Evolutionary conservation across 1,140 invertebrate species (phyloP), one percentile per base, ranked within the genome.

Genomic region (Nymphalis io): DNA sequence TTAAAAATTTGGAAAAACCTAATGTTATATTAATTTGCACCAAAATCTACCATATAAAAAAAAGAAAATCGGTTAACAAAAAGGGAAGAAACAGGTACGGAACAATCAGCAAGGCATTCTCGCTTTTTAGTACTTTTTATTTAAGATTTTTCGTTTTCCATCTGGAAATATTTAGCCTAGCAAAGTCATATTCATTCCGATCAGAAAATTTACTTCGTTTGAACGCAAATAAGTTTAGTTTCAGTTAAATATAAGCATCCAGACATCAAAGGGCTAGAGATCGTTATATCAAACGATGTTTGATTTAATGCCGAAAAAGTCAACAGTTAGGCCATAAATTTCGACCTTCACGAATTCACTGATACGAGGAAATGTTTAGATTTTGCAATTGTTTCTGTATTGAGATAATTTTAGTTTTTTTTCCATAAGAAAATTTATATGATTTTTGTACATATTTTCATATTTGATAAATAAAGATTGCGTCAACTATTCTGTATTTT

Each of bases 211-310:
- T 12, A 6, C 20, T 51, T 51, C 21, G 11, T 55, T 55, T 15
- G 51, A 55, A 27, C 51, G 51, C n/a, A 55, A 51, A 27, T 55
- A 55, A 55, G 51, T 27, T 55, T 55, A 21, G 21, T 55, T 55
- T 27, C n/a, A 55, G 20, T 21, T 51, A 21, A 51, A 55, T 13
- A 15, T 55, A 15, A 5, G 51, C 11, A 55, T 55, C 11, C 51
- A 27, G 5, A 55, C 21, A 55, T 55, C 51, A 55, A 55, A 55
- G 51, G 5, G 51, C 27, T 15, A 27, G 5, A 23, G 21, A 20
- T 23, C 18, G 2, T 55, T 55, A n/a, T 55, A 55, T 15, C 51
- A 16, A 27, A 55, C 27, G 51, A 55, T 55, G 51, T 55, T 55
- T 55, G 21, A 55, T 55, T 55, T 55, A 20, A 21, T 27, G 27